Conservation (phyloP, 2,888 invertebrate species). For the Cheilosia variabilis region DNA sequence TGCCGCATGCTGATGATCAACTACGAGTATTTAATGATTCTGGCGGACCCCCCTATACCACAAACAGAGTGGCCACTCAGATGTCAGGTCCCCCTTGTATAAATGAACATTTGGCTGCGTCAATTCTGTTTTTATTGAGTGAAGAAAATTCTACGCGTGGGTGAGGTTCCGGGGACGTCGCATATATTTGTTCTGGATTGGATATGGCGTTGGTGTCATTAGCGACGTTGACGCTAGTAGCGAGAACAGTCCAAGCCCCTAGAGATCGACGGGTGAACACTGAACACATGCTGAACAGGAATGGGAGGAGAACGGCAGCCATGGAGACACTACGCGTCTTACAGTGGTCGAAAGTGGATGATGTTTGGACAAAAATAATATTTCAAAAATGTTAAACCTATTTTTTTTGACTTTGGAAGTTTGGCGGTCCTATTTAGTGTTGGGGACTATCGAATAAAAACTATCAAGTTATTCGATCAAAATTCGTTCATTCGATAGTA, state of each 20-base stretch:
- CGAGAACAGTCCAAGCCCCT: constrained; percentile 46
- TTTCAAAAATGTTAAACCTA: too few species aligned
- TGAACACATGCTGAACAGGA: constrained; percentile 20
- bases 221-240: constrained; percentile 43
- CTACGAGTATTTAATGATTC: constrained; percentile 34
- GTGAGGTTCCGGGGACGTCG: constrained; percentile 41
- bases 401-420: too few species aligned
- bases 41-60: constrained; percentile 3
- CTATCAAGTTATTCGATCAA: too few species aligned
- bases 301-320: constrained; percentile 33
- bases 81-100: constrained; percentile 14
- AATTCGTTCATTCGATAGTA: too few species aligned
- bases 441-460: too few species aligned
- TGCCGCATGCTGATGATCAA: constrained; percentile 60
- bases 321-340: neutral
- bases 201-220: constrained; percentile 23
- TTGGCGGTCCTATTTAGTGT: too few species aligned
- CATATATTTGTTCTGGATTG: too few species aligned
- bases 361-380: too few species aligned
- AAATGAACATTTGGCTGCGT: constrained; percentile 37
- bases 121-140: constrained; percentile 1
- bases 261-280: neutral
- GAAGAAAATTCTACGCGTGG: constrained; percentile 43
- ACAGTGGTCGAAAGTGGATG: too few species aligned
- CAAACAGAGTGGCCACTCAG: neutral